A percentile compares a stretch with the other conserved stretches of the same genome.
These are phyloP conservation scores for Onthophagus taurus DNA, from an alignment of 1,140 invertebrate species.

Conservation along the genomic window DNA sequence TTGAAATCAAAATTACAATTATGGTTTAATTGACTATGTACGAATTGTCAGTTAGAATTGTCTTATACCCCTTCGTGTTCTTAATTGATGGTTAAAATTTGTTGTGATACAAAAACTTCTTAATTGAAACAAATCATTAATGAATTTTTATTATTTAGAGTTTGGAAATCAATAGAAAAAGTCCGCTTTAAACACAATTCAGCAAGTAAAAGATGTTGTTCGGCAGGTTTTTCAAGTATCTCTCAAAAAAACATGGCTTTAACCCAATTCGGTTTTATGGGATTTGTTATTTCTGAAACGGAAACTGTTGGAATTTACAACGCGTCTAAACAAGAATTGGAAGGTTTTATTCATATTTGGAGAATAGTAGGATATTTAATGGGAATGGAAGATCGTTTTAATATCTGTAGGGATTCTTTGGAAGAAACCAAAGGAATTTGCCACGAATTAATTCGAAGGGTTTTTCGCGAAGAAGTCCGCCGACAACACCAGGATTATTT, in stretches of 20 bases:
- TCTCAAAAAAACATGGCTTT: constrained; percentile 74
- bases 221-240: constrained; percentile 30
- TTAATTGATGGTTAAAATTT: too few relatives aligned
- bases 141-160: constrained; percentile 30
- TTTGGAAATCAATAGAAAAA: constrained; percentile 54
- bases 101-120: too few relatives aligned
- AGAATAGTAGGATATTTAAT: constrained; percentile 67
- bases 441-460: constrained; percentile 19
- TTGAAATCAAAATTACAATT: too few relatives aligned
- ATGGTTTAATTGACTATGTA: too few relatives aligned
- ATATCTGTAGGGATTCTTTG: constrained; percentile 31
- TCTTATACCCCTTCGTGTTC: too few relatives aligned
- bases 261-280: constrained; percentile 82
- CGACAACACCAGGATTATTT: constrained; percentile 20
- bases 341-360: constrained; percentile 79
- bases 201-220: constrained; percentile 42
- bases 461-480: constrained; percentile 20
- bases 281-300: constrained; percentile 57
- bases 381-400: constrained; percentile 64
- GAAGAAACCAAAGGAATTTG: constrained; percentile 33
- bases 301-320: constrained; percentile 52
- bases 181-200: constrained; percentile 56
- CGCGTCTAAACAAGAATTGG: constrained; percentile 48
- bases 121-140: too few relatives aligned
- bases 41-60: too few relatives aligned